A percentile compares a stretch with the other conserved stretches of the same genome.
phyloP scores from a whole-genome alignment of 2,888 invertebrate genomes.

The Leptinotarsa haldemani region DNA sequence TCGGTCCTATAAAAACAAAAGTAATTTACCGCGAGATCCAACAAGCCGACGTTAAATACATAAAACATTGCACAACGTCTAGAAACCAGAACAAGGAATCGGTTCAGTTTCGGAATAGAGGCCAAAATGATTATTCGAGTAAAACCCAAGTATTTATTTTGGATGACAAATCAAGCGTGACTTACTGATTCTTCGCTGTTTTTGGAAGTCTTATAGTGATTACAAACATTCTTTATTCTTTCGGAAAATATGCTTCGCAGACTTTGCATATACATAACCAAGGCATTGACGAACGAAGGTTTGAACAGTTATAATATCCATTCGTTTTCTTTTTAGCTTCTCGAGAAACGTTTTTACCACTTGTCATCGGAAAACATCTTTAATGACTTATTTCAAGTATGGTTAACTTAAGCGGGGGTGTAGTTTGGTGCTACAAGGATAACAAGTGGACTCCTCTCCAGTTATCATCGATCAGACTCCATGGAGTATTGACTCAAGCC shows the following conservation, averaged over 20 bases:
- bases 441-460: conserved; percentile 77
- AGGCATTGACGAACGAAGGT: conserved; percentile 32
- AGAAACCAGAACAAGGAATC: conserved; percentile 17
- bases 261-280: conserved; percentile 25
- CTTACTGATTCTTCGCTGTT: no score
- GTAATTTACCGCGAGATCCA: conserved; percentile 17
- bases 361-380: conserved; percentile 40
- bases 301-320: conserved; percentile 7
- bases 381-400: conserved; percentile 65
- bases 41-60: not conserved
- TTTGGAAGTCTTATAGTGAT: no score
- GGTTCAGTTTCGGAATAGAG: conserved; percentile 17
- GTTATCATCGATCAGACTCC: conserved; percentile 75
- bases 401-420: conserved; percentile 71
- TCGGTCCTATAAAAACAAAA: conserved; percentile 25
- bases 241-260: not conserved
- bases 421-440: conserved; percentile 77
- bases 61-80: conserved; percentile 15
- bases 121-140: not conserved
- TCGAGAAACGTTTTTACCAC: conserved; percentile 22
- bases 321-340: conserved; percentile 29
- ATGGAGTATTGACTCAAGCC: conserved; percentile 74
- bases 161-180: no score
- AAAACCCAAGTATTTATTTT: not conserved
- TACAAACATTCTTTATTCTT: not conserved